phyloP scores from a whole-genome alignment of 2,797 vertebrate genomes.

The Hephaestus fuliginosus region DNA sequence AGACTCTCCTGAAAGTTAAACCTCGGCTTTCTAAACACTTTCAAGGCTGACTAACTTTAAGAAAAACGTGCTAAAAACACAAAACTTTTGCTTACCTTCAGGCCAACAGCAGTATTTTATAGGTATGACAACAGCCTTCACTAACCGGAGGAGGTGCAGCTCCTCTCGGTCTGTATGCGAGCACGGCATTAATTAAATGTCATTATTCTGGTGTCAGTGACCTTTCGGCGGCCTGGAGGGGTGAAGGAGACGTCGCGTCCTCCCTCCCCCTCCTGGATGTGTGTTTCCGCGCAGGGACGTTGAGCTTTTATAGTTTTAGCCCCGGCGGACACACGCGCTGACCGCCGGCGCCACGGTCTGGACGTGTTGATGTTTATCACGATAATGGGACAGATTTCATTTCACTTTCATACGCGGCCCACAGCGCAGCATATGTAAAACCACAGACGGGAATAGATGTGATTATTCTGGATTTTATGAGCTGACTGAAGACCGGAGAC shows the following conservation, averaged over 20 bases:
- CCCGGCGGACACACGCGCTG: conserved; percentile 27
- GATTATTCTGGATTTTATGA: conserved; percentile 64
- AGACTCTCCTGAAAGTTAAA: too few species aligned
- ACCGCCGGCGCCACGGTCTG: conserved; percentile 37
- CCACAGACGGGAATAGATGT: conserved; percentile 56
- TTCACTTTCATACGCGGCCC: conserved; percentile 43
- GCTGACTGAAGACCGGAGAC: conserved; percentile 37
- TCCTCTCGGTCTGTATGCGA: conserved; percentile 4
- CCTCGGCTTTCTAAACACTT: too few species aligned
- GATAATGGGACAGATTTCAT: conserved; percentile 65
- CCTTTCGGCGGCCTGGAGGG: conserved; percentile 39
- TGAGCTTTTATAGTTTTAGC: conserved; percentile 10
- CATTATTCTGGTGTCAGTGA: conserved; percentile 53
- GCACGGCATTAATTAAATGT: conserved; percentile 29
- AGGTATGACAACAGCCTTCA: not conserved
- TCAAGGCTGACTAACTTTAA: too few species aligned
- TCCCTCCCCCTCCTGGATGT: not conserved
- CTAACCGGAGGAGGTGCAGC: not conserved
- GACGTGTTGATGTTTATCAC: conserved; percentile 65
- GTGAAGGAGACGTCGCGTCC: conserved; percentile 8
- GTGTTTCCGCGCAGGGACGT: conserved; percentile 4
- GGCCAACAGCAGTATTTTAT: too few species aligned
- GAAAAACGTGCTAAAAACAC: too few species aligned
- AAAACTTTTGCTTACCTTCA: too few species aligned
- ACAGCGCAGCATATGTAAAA: conserved; percentile 60